Evolutionary conservation across 2,113 vertebrate species (phyloP), one percentile per base, ranked within the genome.

Genomic region (Forbesichthys agassizii): DNA sequence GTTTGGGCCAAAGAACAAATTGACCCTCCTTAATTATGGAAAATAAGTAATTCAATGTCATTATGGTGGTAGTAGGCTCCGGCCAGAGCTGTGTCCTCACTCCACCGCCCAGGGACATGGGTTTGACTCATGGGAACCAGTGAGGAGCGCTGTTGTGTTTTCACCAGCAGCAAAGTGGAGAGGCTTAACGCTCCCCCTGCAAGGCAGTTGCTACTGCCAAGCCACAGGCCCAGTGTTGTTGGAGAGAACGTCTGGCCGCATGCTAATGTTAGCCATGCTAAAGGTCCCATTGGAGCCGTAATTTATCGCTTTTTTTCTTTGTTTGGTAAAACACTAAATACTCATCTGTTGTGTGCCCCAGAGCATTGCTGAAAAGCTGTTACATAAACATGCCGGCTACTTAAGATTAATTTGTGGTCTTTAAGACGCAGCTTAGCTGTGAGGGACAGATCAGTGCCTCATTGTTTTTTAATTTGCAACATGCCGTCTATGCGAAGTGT

Each of bases 221-320:
- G 87, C 85, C 90, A 74, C 91, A 89, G 84, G 83, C 87, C 78
- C 61, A 71, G 74, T 77, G 77, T 84, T 79, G 81, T 88, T 82
- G 86, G 87, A 88, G 75, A 79, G 67, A 83, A 85, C 70, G 84
- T 90, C 89, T 89, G 86, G 86, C 86, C 79, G 66, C 89, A 88
- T 88, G 86, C 88, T 91, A 89, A 89, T 86, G 87, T 89, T 90
- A 91, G 88, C 88, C 66, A 48, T 71, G 83, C 83, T 79, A 83
- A 87, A 88, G 77, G 79, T 84, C 90, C 86, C 86, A 69, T 64
- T 79, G 86, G 88, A 87, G 53, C 78, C 86, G 73, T 89, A 88
- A 90, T 88, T 82, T 86, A 80, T 66, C 85, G 74, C 77, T 75
- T 80, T 77, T 64, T 74, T 79, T 83, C 84, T 88, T 61, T 79